Evolutionary conservation across 2,113 vertebrate species (phyloP).

Genomic region (Dasyurus viverrinus): DNA sequence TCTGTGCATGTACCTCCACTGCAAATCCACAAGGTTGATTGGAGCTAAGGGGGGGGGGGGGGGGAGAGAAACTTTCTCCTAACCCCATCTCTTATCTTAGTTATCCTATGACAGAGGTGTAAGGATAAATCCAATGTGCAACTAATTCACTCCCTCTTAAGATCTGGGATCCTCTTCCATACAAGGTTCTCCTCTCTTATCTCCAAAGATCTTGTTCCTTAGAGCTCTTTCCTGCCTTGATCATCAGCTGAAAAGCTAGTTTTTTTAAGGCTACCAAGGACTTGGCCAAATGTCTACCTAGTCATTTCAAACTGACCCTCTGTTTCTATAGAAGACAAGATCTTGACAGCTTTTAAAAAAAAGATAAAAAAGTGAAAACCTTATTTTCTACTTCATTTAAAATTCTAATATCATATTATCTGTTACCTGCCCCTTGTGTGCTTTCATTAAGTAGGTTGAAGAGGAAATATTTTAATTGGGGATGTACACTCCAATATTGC

Average conservation of each 20-base stretch:
- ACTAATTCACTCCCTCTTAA: neutral
- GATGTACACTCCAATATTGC: neutral
- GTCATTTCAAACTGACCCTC: neutral
- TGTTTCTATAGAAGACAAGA: neutral
- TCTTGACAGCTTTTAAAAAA: neutral
- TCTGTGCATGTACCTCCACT: neutral
- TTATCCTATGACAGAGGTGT: neutral
- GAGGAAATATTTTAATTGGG: neutral
- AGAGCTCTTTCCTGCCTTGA: neutral
- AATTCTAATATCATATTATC: neutral
- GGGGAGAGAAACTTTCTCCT: neutral
- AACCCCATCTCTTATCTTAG: too few species aligned
- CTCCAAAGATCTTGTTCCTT: neutral
- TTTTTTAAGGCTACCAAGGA: neutral
- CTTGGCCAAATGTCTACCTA: neutral
- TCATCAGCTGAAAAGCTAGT: neutral
- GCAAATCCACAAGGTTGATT: neutral
- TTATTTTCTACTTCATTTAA: neutral
- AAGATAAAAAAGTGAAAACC: neutral
- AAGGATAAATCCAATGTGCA: neutral
- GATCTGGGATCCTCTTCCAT: neutral
- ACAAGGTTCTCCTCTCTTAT: neutral
- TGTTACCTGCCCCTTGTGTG: neutral
- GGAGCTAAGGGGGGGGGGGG: neutral
- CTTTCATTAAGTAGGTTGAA: neutral